Percentiles rank a stretch among this genome's conserved stretches.
Conservation (phyloP, 2,888 invertebrate species). For the Eledone cirrhosa region DNA sequence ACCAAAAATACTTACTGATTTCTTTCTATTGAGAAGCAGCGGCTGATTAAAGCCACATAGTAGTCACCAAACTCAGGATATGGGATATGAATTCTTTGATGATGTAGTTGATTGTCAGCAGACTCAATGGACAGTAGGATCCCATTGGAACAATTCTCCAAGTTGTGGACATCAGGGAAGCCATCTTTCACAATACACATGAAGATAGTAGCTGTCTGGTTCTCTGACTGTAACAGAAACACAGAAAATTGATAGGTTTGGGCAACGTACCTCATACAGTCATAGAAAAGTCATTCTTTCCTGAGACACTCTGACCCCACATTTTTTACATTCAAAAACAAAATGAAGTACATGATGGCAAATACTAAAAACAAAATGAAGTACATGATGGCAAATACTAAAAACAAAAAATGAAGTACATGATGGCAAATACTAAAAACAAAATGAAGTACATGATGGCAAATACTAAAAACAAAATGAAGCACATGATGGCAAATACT, state of each 20-base stretch:
- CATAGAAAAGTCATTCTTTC: no score
- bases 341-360: no score
- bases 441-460: no score
- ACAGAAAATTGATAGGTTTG: neutral
- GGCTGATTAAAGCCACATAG: slow-evolving; percentile 80
- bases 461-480: no score
- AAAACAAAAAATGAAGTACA: no score
- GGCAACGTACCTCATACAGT: neutral
- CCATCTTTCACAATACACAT: slow-evolving; percentile 48
- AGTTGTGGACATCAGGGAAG: slow-evolving; percentile 41
- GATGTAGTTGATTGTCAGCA: slow-evolving; percentile 30
- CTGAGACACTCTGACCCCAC: no score
- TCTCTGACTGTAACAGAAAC: slow-evolving; percentile 9
- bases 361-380: no score
- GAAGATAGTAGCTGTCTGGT: slow-evolving; percentile 41
- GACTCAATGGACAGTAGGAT: slow-evolving; percentile 42
- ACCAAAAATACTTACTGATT: neutral
- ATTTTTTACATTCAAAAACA: no score
- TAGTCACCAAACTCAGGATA: slow-evolving; percentile 86
- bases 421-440: no score
- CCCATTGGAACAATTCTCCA: slow-evolving; percentile 42
- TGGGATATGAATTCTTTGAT: slow-evolving; percentile 72
- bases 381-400: no score
- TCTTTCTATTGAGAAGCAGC: slow-evolving; percentile 69
- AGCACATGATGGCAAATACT: no score